Percentiles rank a stretch among this genome's conserved stretches.
Evolutionary conservation across 2,797 vertebrate species (phyloP).

Genomic region (Botia kubotai): DNA sequence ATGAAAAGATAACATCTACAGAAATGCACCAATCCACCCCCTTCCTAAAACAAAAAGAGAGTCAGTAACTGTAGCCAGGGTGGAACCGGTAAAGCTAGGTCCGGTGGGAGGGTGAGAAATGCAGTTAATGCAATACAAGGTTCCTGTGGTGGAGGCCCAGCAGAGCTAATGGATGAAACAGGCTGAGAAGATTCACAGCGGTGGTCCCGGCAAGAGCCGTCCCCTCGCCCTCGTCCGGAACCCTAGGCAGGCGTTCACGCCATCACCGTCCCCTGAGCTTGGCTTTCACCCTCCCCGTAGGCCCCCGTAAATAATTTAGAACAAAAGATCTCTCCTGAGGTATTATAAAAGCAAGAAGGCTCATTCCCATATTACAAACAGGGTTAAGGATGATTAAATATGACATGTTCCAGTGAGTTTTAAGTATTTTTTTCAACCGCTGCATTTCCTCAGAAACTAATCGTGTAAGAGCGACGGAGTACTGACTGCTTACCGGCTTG

Average conservation of each 20-base stretch:
- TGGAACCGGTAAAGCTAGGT: slow-evolving; percentile 50
- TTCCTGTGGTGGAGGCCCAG: slow-evolving; percentile 40
- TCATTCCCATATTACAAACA: slow-evolving; percentile 62
- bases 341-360: slow-evolving; percentile 53
- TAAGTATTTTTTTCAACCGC: slow-evolving; percentile 54
- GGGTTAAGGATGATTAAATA: slow-evolving; percentile 57
- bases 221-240: slow-evolving; percentile 41
- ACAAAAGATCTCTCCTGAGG: slow-evolving; percentile 58
- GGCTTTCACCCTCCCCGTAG: slow-evolving; percentile 45
- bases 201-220: slow-evolving; percentile 48
- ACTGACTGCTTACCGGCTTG: slow-evolving; percentile 43
- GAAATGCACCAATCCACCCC: neutral
- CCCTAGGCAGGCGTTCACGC: slow-evolving; percentile 27
- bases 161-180: slow-evolving; percentile 47
- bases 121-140: slow-evolving; percentile 30
- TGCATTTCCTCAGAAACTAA: slow-evolving; percentile 41
- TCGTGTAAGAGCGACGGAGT: slow-evolving; percentile 49
- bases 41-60: slow-evolving; percentile 17
- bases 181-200: slow-evolving; percentile 49
- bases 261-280: slow-evolving; percentile 35
- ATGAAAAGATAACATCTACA: slow-evolving; percentile 63
- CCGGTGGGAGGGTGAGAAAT: slow-evolving; percentile 39
- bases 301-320: slow-evolving; percentile 60
- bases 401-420: slow-evolving; percentile 56
- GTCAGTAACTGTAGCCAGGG: slow-evolving; percentile 59